Conservation (phyloP, 2,113 vertebrate genomes). For the Notiomystis cincta region DNA sequence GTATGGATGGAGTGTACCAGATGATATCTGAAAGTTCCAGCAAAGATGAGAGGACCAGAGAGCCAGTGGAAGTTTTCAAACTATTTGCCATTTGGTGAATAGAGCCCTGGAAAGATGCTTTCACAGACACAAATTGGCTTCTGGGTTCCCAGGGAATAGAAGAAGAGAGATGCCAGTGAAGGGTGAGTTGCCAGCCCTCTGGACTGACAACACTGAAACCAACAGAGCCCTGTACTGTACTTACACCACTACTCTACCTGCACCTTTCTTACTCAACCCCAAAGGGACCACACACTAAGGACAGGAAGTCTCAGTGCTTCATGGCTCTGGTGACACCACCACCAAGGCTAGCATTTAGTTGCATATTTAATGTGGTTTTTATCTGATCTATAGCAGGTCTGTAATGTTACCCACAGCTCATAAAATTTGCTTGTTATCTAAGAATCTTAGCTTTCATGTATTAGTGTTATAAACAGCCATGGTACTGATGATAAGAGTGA, state of each 20-base stretch:
- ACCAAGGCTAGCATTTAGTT: not conserved
- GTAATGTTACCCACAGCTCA: not conserved
- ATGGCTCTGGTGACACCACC: not conserved
- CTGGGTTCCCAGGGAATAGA: not conserved
- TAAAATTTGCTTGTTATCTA: slow-evolving; percentile 1
- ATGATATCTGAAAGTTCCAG: not conserved
- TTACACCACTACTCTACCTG: not conserved
- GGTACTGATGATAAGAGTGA: not conserved
- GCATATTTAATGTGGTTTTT: slow-evolving; percentile 1
- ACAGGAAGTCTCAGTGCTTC: not conserved
- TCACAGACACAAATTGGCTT: not conserved
- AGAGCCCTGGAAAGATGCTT: not conserved
- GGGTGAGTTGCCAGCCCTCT: not conserved
- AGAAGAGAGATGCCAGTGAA: not conserved
- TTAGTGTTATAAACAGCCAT: not conserved
- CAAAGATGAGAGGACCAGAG: not conserved
- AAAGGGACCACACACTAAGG: not conserved
- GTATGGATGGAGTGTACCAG: not conserved
- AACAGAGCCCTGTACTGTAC: not conserved
- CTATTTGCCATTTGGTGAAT: not conserved
- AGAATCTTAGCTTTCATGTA: not conserved
- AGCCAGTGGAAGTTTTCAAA: not conserved
- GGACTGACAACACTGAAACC: not conserved
- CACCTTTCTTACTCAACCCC: not conserved
- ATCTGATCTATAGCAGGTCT: not conserved